Base-by-base conservation (phyloP, 2,113 vertebrate species). In the Cyanoramphus novaezelandiae region DNA sequence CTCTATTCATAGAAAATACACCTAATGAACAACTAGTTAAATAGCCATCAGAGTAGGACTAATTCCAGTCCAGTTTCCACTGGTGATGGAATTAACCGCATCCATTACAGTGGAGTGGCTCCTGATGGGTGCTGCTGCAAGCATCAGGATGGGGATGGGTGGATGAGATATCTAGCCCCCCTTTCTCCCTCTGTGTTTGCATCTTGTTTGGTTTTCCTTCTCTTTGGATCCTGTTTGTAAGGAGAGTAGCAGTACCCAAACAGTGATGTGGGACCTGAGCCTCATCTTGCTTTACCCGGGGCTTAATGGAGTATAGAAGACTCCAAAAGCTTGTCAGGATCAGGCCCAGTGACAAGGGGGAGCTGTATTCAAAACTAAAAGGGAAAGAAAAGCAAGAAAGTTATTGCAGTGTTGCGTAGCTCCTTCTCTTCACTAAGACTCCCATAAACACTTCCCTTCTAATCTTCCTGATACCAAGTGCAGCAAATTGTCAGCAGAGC, bases 401-500 rank as follows among this genome's bases (percentile, higher is more conserved):
- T 14, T 21, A 1, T 8, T 25, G 9, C 21, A 46, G 47, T 2
- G 0, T 13, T 0, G 0, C 8, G 65, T 17, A 27, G 35, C 43
- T 93, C 64, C 57, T 81, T 78, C 60, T 76, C 75, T 33, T 55
- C 82, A 25, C 59, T 92, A 53, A 50, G 59, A 55, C 77, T 65
- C 76, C 70, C 59, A 11, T 1, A 33, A 72, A 74, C 39, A 15
- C 47, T 80, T 94, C 93, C 33, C 49, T 86, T 52, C 93, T 37
- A 47, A 35, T 41, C 65, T 23, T 44, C 55, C 76, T 27, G 23
- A 50, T 29, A 84, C 80, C 67, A n/a, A 96, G 85, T 15, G 65
- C 41, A 89, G 92, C 95, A 72, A 97, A 97, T 90, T 47, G 37
- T 83, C 95, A 77, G 82, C 82, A 57, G 93, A 72, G 39, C 84